These are phyloP conservation scores for Protonibea diacanthus DNA, from an alignment of 2,797 vertebrate genomes.

Conservation along the genomic window DNA sequence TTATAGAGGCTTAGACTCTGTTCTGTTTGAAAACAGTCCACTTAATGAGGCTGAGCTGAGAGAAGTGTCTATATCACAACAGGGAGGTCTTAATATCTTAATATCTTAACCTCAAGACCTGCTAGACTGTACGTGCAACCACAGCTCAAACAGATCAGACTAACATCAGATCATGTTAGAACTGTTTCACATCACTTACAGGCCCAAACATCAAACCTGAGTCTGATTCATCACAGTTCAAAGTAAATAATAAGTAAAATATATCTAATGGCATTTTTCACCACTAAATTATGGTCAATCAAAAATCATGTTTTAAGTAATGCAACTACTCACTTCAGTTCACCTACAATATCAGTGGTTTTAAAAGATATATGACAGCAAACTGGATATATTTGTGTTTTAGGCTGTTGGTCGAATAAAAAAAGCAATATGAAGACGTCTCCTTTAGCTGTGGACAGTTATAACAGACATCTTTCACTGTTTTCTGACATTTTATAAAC, in stretches of 20 bases:
- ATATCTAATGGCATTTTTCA: neutral
- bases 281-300: neutral
- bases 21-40: slow-evolving; percentile 62
- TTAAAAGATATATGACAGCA: neutral
- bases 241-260: too few species aligned
- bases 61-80: slow-evolving; percentile 67
- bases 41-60: slow-evolving; percentile 51
- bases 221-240: neutral
- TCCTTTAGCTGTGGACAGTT: neutral
- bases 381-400: neutral
- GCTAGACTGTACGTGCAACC: slow-evolving; percentile 64
- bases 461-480: neutral
- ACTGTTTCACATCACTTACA: neutral
- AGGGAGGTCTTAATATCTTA: slow-evolving; percentile 81
- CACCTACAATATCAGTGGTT: neutral
- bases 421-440: neutral
- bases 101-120: slow-evolving; percentile 70
- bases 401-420: neutral
- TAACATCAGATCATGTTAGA: neutral
- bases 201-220: neutral
- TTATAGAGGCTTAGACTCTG: slow-evolving; percentile 39
- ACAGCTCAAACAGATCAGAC: slow-evolving; percentile 69
- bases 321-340: neutral
- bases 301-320: neutral
- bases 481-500: neutral